A percentile compares a stretch with the other conserved stretches of the same genome.
phyloP scores from a whole-genome alignment of 2,113 vertebrate genomes.

The Cyphomyrus plagiostoma region DNA sequence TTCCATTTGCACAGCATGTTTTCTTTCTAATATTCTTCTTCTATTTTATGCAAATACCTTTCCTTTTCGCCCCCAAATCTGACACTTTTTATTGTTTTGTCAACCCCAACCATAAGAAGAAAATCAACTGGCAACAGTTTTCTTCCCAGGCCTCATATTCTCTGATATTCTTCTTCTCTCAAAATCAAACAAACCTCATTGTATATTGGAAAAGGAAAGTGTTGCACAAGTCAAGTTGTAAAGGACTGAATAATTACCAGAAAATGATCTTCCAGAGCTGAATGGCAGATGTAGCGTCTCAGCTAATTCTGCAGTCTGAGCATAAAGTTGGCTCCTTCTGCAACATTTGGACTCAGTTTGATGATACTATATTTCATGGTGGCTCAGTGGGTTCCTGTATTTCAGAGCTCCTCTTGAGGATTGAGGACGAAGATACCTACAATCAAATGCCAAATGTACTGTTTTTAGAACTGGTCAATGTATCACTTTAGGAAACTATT shows the following conservation, averaged over 20 bases:
- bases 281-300: neutral
- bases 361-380: neutral
- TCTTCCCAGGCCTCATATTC: neutral
- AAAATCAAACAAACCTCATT: neutral
- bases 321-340: neutral
- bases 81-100: neutral
- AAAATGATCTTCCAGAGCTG: neutral
- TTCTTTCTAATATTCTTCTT: neutral
- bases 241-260: neutral
- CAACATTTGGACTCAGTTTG: neutral
- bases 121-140: neutral
- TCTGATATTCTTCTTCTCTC: neutral
- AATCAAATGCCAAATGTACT: neutral
- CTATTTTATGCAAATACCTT: neutral
- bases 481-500: neutral
- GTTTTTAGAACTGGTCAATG: neutral
- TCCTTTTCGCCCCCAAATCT: neutral
- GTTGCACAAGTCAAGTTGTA: neutral
- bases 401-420: neutral
- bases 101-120: neutral
- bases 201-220: neutral
- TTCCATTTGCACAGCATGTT: neutral
- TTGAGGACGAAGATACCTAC: neutral
- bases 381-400: neutral
- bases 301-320: neutral